Conservation (phyloP, 2,113 vertebrate genomes). For the Gymnocephalus cernua region DNA sequence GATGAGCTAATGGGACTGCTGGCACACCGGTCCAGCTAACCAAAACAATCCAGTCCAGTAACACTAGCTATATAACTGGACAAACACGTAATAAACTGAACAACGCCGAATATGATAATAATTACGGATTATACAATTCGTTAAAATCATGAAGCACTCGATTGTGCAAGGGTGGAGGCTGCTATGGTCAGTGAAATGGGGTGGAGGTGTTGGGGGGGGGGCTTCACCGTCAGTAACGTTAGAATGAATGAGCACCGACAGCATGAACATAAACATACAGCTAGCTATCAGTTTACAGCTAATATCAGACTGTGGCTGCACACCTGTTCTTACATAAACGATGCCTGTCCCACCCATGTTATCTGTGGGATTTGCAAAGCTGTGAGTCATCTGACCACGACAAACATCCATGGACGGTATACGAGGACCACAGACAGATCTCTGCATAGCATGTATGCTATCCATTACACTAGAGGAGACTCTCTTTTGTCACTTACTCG, state of each 20-base stretch:
- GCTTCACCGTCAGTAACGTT: not conserved
- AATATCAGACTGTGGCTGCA: not conserved
- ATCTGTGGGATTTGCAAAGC: not conserved
- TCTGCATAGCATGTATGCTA: not conserved
- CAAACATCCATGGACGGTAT: not conserved
- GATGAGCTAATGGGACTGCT: slow-evolving; percentile 17
- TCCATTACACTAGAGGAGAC: not conserved
- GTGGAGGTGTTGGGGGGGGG: not conserved
- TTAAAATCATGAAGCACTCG: not conserved
- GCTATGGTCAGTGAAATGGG: not conserved
- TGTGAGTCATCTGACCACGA: slow-evolving; percentile 9
- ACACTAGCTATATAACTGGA: not conserved
- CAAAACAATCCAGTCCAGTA: not conserved
- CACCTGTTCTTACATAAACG: not conserved
- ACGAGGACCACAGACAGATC: not conserved
- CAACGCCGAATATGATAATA: too few species aligned
- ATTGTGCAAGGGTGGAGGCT: not conserved
- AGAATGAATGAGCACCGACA: slow-evolving; percentile 11
- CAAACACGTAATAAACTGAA: too few species aligned
- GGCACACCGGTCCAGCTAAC: slow-evolving; percentile 9
- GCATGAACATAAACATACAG: slow-evolving; percentile 1
- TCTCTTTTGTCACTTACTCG: slow-evolving; percentile 80
- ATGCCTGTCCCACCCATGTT: not conserved
- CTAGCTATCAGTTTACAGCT: not conserved
- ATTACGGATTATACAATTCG: not conserved